Evolutionary conservation across 1,140 invertebrate genomes (phyloP).

Genomic region (Schmidtea mediterranea): DNA sequence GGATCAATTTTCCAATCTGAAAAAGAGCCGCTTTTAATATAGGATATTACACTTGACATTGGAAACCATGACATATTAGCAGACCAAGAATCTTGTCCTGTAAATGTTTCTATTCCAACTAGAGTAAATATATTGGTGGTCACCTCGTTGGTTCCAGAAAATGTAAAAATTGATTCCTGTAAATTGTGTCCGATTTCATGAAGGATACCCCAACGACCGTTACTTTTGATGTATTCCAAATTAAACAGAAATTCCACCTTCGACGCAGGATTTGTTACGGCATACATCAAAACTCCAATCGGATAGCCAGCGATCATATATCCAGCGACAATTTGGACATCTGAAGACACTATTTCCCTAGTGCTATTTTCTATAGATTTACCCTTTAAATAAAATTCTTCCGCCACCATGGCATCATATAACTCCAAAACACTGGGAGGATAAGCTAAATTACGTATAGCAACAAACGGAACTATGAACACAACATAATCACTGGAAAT

Average conservation of each 20-base stretch:
- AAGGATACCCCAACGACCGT: constrained; percentile 7
- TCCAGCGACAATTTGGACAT: neutral
- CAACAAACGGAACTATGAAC: too few species aligned
- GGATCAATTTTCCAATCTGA: too few species aligned
- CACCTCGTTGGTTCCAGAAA: neutral
- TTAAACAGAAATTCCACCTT: constrained; percentile 5
- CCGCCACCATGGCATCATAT: neutral
- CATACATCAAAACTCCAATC: neutral
- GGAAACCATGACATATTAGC: too few species aligned
- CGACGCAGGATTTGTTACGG: constrained; percentile 11
- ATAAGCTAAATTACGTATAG: too few species aligned
- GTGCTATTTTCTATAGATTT: neutral
- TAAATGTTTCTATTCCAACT: neutral
- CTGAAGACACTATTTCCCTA: neutral
- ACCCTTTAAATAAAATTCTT: neutral
- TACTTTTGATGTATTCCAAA: constrained; percentile 4
- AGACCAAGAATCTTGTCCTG: neutral
- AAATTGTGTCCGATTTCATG: constrained; percentile 5
- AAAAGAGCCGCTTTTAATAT: too few species aligned
- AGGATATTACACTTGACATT: too few species aligned
- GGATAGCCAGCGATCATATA: neutral
- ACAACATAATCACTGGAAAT: too few species aligned
- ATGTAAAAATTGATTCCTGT: neutral
- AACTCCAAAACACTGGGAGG: too few species aligned
- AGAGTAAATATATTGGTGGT: neutral